Base-by-base conservation (phyloP, 92 coral and sea anemone species). In the Siderastrea siderea region DNA sequence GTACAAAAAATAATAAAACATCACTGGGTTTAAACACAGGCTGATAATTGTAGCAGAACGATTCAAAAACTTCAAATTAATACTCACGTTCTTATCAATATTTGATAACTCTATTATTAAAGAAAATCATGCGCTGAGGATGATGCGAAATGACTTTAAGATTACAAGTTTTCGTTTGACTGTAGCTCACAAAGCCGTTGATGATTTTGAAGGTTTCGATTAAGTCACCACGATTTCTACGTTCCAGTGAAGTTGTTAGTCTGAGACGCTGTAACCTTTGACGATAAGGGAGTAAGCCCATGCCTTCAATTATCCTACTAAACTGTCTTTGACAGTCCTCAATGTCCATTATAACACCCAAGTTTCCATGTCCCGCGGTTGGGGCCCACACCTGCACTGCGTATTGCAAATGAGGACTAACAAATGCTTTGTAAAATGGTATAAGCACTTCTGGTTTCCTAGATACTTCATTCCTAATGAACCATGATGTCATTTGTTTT, bases 381-480 rank as follows among this genome's bases (percentile, higher is more conserved):
- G 88, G 88, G n/a, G 68, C 48, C 88, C 82, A 84, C n/a, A 74
- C 74, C 82, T 74, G 89, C 47, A 61, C 89, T 58, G 58, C 19
- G 43, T 84, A 48, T 47, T 84, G 83, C 6, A 84, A 71, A 59
- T 84, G 83, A 47, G 82, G 89, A 38, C 82, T 84, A 38, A 84
- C 69, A 47, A 84, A 14, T 60, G 73, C 49, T 62, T 58, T 84
- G 62, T 83, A 86, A 64, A 86, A 43, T 44, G 90, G 89, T 47
- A 74, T 47, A 26, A 84, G 83, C 83, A 75, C 89, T 38, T 60
- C 71, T 10, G 63, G 15, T n/a, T 67, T 57, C 14, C 86, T 57
- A 46, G 86, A 81, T 9, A 81, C 59, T 46, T 64, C 59, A 63
- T 81, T 82, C 68, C 63, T 10, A 7, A 82, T 26, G 12, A 81